Percentiles rank a stretch among this genome's conserved stretches.
Conservation (phyloP, 2,113 vertebrate species). For the Sturnira hondurensis region DNA sequence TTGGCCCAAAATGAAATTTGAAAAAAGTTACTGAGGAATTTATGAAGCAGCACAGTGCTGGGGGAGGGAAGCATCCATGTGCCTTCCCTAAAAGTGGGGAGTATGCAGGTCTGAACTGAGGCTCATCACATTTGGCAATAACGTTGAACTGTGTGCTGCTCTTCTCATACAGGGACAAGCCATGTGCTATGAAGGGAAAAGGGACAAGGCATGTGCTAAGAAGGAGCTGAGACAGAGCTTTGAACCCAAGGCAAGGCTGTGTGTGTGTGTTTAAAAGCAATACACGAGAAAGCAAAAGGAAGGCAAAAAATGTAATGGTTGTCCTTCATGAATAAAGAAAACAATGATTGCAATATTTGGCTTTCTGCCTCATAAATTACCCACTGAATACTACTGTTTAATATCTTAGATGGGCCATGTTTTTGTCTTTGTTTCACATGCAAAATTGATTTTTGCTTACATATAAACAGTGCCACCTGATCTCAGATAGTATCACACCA, state of each 20-base stretch:
- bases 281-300: neutral
- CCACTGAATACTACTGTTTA: neutral
- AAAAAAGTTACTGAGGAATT: neutral
- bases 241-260: neutral
- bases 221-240: neutral
- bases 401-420: neutral
- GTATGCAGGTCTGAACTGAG: accelerated
- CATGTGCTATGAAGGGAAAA: neutral
- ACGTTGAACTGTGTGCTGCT: neutral
- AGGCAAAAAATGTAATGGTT: neutral
- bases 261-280: neutral
- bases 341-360: neutral
- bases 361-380: slow-evolving; percentile 11
- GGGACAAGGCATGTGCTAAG: neutral
- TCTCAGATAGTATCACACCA: slow-evolving; percentile 42
- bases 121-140: neutral
- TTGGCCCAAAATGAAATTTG: neutral
- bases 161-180: neutral
- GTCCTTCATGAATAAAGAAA: neutral
- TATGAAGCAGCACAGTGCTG: neutral
- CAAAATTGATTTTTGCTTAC: slow-evolving; percentile 44
- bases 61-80: neutral
- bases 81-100: neutral
- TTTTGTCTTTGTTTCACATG: neutral
- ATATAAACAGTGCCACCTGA: neutral